phyloP scores from a whole-genome alignment of 2,797 vertebrate genomes.

The Phoeniculus purpureus region DNA sequence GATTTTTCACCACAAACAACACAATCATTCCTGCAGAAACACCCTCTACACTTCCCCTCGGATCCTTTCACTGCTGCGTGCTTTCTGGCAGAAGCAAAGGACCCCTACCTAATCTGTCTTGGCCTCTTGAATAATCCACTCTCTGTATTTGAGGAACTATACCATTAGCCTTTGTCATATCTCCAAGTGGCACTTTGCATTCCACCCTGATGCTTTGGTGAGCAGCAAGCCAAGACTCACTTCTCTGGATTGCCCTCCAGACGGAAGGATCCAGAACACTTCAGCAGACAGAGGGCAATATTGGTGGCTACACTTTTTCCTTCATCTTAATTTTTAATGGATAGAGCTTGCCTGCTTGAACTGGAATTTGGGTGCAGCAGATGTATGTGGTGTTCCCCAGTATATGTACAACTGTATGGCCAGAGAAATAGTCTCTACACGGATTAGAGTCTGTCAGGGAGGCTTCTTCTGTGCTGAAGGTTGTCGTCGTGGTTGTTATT shows the following conservation, averaged over 20 bases:
- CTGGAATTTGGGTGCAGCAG: background rate
- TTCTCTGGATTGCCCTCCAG: background rate
- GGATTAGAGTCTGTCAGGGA: background rate
- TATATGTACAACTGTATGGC: background rate
- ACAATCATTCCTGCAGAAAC: background rate
- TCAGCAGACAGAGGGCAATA: background rate
- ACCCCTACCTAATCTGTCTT: background rate
- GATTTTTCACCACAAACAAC: background rate
- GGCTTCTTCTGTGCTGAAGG: background rate
- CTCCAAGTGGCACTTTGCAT: conserved; percentile 51
- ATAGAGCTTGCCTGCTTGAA: background rate
- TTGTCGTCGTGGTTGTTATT: background rate
- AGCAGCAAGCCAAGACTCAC: background rate
- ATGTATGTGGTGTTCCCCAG: background rate
- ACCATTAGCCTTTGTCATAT: background rate
- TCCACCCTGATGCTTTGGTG: conserved; percentile 6
- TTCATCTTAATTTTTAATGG: background rate
- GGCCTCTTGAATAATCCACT: background rate
- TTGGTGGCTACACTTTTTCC: background rate
- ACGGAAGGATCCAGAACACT: background rate
- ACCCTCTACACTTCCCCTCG: background rate
- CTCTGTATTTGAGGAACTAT: background rate
- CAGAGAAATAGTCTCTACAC: background rate
- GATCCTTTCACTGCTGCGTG: background rate
- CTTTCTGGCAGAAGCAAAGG: conserved; percentile 2